Percentiles rank a stretch among this genome's conserved stretches.
Evolutionary conservation across 2,797 vertebrate genomes (phyloP).

Genomic region (Leptodactylus fallax): DNA sequence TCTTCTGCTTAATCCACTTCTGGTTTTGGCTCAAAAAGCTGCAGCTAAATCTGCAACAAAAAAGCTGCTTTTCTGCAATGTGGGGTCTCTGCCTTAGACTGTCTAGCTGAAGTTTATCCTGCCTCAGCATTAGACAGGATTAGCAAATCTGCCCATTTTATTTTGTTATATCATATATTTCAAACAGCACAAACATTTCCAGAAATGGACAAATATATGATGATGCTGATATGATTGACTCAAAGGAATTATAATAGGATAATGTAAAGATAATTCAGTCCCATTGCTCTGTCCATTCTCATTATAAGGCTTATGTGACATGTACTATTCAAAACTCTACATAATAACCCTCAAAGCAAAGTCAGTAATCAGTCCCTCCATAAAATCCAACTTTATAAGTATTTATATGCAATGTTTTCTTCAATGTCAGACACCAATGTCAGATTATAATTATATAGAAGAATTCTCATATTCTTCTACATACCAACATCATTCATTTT

Average conservation of each 20-base stretch:
- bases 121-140: no score
- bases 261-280: neutral
- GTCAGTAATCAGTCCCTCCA: conserved; percentile 33
- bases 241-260: neutral
- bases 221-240: neutral
- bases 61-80: no score
- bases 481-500: conserved; percentile 27
- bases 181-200: neutral
- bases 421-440: conserved; percentile 41
- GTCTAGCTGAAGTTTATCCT: no score
- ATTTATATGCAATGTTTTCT: conserved; percentile 37
- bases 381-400: conserved; percentile 25
- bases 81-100: no score
- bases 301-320: neutral
- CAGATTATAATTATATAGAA: conserved; percentile 38
- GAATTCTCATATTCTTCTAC: conserved; percentile 25
- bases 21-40: no score
- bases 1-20: no score
- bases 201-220: neutral
- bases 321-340: neutral
- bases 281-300: neutral
- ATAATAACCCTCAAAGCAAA: conserved; percentile 5
- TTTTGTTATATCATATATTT: no score
- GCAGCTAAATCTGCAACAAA: no score
- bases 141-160: no score